Evolutionary conservation across 2,797 vertebrate species (phyloP), one percentile per base, ranked within the genome.

Genomic region (Phalloptychus januarius): DNA sequence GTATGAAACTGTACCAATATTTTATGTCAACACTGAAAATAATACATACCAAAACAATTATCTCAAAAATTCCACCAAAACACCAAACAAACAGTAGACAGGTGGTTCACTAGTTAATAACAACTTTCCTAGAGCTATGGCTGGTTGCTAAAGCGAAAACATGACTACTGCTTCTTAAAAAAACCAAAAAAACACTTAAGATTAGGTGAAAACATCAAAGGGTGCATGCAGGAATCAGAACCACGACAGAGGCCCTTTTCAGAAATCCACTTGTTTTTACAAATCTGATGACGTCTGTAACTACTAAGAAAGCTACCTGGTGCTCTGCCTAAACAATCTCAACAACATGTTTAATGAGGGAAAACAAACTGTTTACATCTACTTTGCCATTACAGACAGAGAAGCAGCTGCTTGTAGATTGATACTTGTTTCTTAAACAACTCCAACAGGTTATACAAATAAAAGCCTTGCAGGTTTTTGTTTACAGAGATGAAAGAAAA

Each of bases 341-440:
- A 40, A 67, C 18, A 67, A 67, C 63, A 50, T 23, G 63, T 40
- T 38, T 67, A 67, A 38, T 38, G 36, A 40, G 63, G 36, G 10
- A 67, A 36, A 67, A 67, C 36, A 67, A 67, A 63, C 31, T 67
- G 63, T 40, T 67, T 67, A 67, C 36, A 67, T 40, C 63, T 40
- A 16, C 33, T 40, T 67, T 67, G 33, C 20, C 18, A 67, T 40
- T 25, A 12, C 20, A 40, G 36, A 23, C 63, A 40, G 20, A 25
- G 36, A 12, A 40, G 63, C 8, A 23, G 63, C 25, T 67, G 63
- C 18, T 11, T 65, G 20, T 38, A 65, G 63, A 25, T 2, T 25
- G 18, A 65, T 40, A 40, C 8, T 40, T 67, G 18, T 40, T 67
- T 67, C 10, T 40, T 40, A 8, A 10, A 23, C 18, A 20, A 18